These are phyloP conservation scores for Heliothis virescens DNA, from an alignment of 1,140 invertebrate genomes.

Conservation along the genomic window DNA sequence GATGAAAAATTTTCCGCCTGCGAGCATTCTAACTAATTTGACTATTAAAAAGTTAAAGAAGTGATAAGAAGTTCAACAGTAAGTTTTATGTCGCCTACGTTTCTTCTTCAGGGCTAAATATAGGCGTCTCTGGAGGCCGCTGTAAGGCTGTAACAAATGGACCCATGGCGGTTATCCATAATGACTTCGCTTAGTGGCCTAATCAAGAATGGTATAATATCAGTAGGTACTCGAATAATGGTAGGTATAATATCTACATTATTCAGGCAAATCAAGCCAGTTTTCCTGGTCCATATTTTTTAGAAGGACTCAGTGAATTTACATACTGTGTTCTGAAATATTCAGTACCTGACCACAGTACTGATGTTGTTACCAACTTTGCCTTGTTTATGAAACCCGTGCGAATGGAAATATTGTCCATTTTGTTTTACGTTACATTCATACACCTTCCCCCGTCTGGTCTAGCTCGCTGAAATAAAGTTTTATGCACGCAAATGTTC, in stretches of 20 bases:
- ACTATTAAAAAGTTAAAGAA: constrained; percentile 8
- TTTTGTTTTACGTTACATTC: neutral
- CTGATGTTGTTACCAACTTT: neutral
- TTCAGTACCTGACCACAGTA: neutral
- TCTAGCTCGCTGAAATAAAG: neutral
- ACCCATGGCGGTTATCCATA: neutral
- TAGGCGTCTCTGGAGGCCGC: neutral
- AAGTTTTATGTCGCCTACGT: neutral
- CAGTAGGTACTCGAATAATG: neutral
- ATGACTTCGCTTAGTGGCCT: neutral
- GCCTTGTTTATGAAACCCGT: neutral
- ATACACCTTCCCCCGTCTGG: too few species aligned
- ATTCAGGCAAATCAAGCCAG: constrained; percentile 1
- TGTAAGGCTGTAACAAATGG: constrained; percentile 13
- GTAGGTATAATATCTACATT: constrained; percentile 5
- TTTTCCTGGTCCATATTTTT: neutral
- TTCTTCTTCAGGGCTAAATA: neutral
- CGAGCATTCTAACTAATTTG: neutral
- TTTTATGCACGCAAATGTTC: neutral
- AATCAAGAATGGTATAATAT: constrained; percentile 14
- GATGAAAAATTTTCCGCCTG: neutral
- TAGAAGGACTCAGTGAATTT: neutral
- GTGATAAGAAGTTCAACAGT: neutral
- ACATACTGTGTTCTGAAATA: neutral
- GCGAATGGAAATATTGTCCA: neutral